These are phyloP conservation scores for Rhipidura dahli DNA, from an alignment of 2,113 vertebrate species.

Conservation along the genomic window DNA sequence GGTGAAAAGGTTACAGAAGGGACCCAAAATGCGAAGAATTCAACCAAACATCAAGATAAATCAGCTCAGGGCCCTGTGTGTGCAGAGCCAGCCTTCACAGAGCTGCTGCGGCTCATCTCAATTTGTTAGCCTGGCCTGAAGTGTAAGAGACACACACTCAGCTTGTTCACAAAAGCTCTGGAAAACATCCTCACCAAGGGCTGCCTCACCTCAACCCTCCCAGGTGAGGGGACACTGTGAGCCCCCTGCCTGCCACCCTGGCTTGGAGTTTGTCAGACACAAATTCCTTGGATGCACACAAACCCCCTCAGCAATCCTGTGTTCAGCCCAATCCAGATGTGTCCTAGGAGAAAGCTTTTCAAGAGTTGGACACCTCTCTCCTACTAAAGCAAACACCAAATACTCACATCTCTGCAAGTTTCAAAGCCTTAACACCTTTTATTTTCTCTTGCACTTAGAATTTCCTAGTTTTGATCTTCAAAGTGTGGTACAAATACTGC, in stretches of 20 bases:
- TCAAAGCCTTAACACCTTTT: not conserved
- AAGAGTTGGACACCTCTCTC: not conserved
- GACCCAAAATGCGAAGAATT: slow-evolving; percentile 79
- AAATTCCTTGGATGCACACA: not conserved
- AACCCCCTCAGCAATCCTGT: not conserved
- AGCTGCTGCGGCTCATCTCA: slow-evolving; percentile 29
- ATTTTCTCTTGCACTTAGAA: not conserved
- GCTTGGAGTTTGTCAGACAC: not conserved
- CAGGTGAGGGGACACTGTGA: not conserved
- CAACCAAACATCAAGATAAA: slow-evolving; percentile 78
- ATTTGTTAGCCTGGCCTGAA: slow-evolving; percentile 33
- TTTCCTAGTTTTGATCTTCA: not conserved
- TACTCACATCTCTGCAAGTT: not conserved
- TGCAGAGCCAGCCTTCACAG: slow-evolving; percentile 8
- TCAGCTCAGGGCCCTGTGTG: slow-evolving; percentile 60
- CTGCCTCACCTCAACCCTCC: not conserved
- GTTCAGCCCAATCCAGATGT: too few species aligned
- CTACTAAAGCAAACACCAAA: not conserved
- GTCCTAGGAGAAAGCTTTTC: not conserved
- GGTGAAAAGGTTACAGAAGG: slow-evolving; percentile 80
- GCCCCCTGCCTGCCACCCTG: not conserved
- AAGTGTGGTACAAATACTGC: not conserved
- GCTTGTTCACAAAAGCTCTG: not conserved
- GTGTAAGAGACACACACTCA: not conserved
- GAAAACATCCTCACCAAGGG: not conserved